phyloP scores from a whole-genome alignment of 1,140 invertebrate species.

The Subanguina moxae region DNA sequence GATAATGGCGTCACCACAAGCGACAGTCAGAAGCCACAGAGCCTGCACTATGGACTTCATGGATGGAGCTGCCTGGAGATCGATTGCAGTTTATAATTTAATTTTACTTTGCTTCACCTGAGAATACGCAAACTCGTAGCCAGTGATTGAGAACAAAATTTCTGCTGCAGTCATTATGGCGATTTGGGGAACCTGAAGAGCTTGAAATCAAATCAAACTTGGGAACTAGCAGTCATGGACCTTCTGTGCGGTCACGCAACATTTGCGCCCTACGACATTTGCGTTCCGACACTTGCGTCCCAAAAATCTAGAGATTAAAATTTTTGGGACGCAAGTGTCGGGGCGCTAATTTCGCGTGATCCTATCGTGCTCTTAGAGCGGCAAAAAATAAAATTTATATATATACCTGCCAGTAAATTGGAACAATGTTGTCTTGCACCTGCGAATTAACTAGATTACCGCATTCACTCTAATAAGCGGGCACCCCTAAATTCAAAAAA shows the following conservation, averaged over 20 bases:
- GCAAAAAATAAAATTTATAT: neutral
- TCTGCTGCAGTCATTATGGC: slow-evolving; percentile 51
- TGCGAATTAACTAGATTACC: slow-evolving; percentile 58
- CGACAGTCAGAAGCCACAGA: slow-evolving; percentile 79
- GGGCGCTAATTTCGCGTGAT: no score
- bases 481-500: no score
- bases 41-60: slow-evolving; percentile 73
- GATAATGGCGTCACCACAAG: slow-evolving; percentile 83
- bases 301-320: no score
- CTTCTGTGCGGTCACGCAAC: no score
- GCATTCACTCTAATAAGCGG: no score
- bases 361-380: no score
- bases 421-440: slow-evolving; percentile 70
- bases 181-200: slow-evolving; percentile 41
- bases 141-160: slow-evolving; percentile 54
- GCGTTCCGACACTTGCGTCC: no score
- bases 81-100: slow-evolving; percentile 62
- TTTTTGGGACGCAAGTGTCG: no score
- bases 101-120: slow-evolving; percentile 61
- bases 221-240: no score
- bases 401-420: slow-evolving; percentile 59
- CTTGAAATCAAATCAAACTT: neutral
- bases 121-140: slow-evolving; percentile 52
- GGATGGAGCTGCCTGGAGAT: slow-evolving; percentile 60
- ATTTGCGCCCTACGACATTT: no score